Evolutionary conservation across 1,140 invertebrate species (phyloP), one percentile per base, ranked within the genome.

Genomic region (Pemphigus obesinymphae): DNA sequence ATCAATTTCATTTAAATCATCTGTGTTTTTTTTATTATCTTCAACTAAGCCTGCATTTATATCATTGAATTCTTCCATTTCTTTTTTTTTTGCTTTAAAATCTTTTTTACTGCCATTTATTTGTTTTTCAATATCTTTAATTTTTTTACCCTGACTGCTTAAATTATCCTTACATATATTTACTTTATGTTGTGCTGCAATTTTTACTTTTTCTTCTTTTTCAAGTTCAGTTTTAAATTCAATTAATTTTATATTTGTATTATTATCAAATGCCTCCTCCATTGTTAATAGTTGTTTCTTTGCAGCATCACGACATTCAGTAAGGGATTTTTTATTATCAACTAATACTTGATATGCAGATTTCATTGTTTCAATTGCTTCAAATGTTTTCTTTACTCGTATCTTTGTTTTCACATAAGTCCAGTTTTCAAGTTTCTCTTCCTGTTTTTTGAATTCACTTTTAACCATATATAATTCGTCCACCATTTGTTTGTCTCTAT

Each of bases 41-140:
- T 75, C 31, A 15, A 78, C 58, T 26, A 80, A 40, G 0, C 76
- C 81, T 31, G 34, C 50, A 70, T 82, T 82, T 3, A 82, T 53
- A 15, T 80, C n/a, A 37, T 76, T 88, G 83, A 66, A 84, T 29
- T 85, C 83, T 72, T 87, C 82, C 34, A 88, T 86, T 34, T 83
- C 84, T 34, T 86, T 83, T 70, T 84, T 58, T 4, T 85, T 83
- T 85, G 37, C 82, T 34, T 86, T 82, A 31, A 87, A 83, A 31
- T 88, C 87, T 85, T 85, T 89, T 76, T 82, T 82, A 45, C 68
- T 29, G 20, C 89, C 85, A 84, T 90, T 87, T 55, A 90, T 89
- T 29, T 86, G 83, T 61, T 78, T 78, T 70, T 72, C 43, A 6
- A 73, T 0, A 63, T 63, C 37, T 29, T 63, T 80, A 63, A 61